Evolutionary conservation across 2,113 vertebrate species (phyloP).

Genomic region (Cryptomyrus ogoouensis): DNA sequence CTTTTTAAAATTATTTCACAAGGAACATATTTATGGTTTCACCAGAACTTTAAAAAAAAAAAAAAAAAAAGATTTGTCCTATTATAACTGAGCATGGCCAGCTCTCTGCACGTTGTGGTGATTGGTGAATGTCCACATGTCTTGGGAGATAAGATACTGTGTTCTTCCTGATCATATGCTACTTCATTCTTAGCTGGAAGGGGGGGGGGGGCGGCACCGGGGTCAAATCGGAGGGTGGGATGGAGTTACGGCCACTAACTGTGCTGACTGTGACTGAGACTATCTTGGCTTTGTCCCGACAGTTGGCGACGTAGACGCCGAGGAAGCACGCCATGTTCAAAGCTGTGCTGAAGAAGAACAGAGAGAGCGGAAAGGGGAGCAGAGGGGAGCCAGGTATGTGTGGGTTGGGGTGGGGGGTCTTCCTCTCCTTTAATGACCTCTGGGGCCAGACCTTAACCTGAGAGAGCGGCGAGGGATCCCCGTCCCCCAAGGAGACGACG

Average conservation of each 20-base stretch:
- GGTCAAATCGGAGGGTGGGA: not conserved
- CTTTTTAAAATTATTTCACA: slow-evolving; percentile 28
- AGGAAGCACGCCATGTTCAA: slow-evolving; percentile 78
- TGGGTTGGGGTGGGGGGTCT: not conserved
- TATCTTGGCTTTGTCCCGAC: slow-evolving; percentile 13
- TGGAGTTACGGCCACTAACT: not conserved
- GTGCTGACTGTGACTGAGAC: not conserved
- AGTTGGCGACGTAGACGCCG: slow-evolving; percentile 45
- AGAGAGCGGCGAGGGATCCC: not conserved
- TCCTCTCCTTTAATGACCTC: not conserved
- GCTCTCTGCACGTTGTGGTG: not conserved
- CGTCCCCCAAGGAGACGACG: not conserved
- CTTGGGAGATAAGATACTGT: not conserved
- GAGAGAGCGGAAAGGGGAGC: slow-evolving; percentile 83
- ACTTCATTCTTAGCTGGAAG: not conserved
- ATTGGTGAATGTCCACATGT: not conserved
- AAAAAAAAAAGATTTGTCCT: not conserved
- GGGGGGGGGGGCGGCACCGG: not conserved
- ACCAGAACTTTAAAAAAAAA: not conserved
- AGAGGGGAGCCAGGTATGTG: slow-evolving; percentile 83
- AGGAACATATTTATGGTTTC: slow-evolving; percentile 17
- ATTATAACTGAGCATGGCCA: not conserved
- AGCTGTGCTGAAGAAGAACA: slow-evolving; percentile 92
- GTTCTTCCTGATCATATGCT: not conserved
- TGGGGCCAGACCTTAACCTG: not conserved